Evolutionary conservation across 2,888 invertebrate species (phyloP).

Genomic region (Melangyna quadrimaculata): DNA sequence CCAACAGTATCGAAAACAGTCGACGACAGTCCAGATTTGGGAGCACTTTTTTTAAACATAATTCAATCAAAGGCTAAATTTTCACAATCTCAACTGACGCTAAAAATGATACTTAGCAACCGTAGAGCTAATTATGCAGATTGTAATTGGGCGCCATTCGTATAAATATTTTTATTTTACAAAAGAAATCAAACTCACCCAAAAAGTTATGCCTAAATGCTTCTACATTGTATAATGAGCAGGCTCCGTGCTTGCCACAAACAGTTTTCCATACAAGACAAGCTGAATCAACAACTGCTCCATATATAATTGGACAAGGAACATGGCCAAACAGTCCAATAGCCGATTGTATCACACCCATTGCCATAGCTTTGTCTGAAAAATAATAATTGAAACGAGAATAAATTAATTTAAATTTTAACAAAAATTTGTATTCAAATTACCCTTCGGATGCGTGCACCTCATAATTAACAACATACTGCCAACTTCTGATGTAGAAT

Average conservation of each 20-base stretch:
- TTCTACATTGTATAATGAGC: constrained; percentile 93
- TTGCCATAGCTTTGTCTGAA: constrained; percentile 94
- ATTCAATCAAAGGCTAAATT: too few species aligned
- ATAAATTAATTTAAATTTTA: background rate
- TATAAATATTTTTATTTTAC: background rate
- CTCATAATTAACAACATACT: constrained; percentile 94
- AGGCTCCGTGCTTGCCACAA: constrained; percentile 91
- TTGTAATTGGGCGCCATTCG: background rate
- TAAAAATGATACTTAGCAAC: background rate
- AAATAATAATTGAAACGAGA: background rate
- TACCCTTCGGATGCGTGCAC: constrained; percentile 91
- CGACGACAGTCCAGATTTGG: too few species aligned
- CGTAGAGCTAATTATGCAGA: background rate
- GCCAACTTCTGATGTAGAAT: constrained; percentile 95
- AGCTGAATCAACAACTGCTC: constrained; percentile 94
- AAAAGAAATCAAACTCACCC: constrained; percentile 82
- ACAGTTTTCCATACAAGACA: constrained; percentile 93
- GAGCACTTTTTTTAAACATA: too few species aligned
- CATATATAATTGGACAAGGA: constrained; percentile 97
- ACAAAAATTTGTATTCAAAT: background rate
- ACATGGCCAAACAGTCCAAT: constrained; percentile 96
- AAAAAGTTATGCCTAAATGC: constrained; percentile 92
- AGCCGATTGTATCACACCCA: constrained; percentile 95
- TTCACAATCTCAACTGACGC: background rate
- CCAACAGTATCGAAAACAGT: too few species aligned